A percentile compares a stretch with the other conserved stretches of the same genome.
phyloP scores from a whole-genome alignment of 2,113 vertebrate species.

The Chrysemys picta region DNA sequence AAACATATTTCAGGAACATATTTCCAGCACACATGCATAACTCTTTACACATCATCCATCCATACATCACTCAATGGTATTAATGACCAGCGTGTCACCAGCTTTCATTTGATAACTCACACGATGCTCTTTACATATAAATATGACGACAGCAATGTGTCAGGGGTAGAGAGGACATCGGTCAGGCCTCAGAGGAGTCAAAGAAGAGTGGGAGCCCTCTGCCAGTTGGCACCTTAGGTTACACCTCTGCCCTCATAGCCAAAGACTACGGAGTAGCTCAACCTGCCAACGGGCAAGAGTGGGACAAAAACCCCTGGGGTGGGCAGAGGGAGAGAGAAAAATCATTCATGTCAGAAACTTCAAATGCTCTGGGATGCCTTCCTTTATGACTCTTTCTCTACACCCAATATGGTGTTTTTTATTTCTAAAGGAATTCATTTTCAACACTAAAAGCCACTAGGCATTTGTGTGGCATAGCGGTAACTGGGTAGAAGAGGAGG shows the following conservation, averaged over 20 bases:
- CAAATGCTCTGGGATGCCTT: not conserved
- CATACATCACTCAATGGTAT: no score
- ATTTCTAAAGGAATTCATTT: not conserved
- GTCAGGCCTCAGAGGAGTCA: no score
- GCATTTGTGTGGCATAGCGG: not conserved
- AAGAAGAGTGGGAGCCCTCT: not conserved
- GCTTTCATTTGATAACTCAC: no score
- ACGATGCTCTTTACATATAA: no score
- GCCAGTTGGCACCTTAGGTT: no score
- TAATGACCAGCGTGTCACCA: no score
- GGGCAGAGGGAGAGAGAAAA: not conserved
- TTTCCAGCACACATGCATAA: no score
- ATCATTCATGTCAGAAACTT: not conserved
- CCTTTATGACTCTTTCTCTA: fast-evolving
- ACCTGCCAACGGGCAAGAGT: not conserved
- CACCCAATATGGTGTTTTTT: not conserved
- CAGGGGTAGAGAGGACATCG: no score
- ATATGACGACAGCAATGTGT: no score
- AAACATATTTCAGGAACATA: no score
- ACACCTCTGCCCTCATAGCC: not conserved
- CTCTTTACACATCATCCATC: no score
- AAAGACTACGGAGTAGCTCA: not conserved
- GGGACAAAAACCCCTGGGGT: no score
- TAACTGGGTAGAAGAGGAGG: not conserved
- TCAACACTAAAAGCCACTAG: not conserved